Base-by-base conservation (phyloP, 2,888 invertebrate species). In the Lasioglossum leucozonium region DNA sequence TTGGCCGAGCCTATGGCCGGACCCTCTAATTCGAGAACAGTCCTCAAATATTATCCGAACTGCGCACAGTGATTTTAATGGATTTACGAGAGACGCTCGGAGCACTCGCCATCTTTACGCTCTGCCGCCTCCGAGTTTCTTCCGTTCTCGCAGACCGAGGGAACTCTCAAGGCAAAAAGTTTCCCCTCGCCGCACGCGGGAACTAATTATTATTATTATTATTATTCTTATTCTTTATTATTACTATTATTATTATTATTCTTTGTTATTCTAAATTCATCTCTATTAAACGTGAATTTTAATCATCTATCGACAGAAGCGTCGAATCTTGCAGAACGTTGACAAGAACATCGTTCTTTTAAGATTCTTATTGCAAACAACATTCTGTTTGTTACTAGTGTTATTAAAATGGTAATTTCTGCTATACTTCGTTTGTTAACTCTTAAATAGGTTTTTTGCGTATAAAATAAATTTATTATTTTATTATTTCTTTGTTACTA, bases 11-110 rank as follows among this genome's bases (percentile, higher is more conserved):
- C 26, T 22, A 34, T 34, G 65, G 65, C 34, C 10, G 34, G 79
- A 26, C 30, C 67, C 44, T 72, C 44, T 40, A 72, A 72, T 77
- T 65, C 47, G 42, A n/a, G 72, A 37, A 34, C 16, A 40, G 18
- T 72, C 13, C n/a, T 72, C 47, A 78, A 78, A 72, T 72, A 81
- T 81, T 82, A 67, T n/a, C 65, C 65, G 65, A 26, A 73, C 72
- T 42, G 34, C 42, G 42, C 62, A 62, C 22, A 34, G 65, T 18
- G 72, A 78, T 81, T 75, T 42, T 62, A 75, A 75, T 62, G 75
- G 74, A 62, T 75, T 55, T 40, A 55, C 26, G 55, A 58, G 55
- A 58, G 74, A 58, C 58, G 40, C 55, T 62, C 62, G 40, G n/a
- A 18, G 44, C 37, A 30, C 18, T 30, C 30, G n/a, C n/a, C 16